Base-by-base conservation (phyloP, 1,140 invertebrate species). In the Drosophila aff. region DNA sequence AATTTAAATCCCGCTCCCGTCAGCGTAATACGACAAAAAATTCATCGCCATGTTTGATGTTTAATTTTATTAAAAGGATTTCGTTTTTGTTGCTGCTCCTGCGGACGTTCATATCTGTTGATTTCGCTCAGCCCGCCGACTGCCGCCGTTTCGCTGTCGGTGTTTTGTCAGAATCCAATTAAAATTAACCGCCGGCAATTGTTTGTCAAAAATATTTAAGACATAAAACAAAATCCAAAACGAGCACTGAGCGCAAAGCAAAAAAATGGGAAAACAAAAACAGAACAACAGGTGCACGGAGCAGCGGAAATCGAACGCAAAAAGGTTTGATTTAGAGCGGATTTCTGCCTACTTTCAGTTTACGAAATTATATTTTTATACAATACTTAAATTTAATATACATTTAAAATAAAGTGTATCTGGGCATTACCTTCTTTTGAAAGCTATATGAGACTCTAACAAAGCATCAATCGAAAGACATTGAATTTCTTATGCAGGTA, bases 31-130 rank as follows among this genome's bases (percentile, higher is more conserved):
- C 85, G 85, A 90, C 85, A 90, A 90, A 90, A 86, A 90, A 90
- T 82, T 65, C 69, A 79, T 72, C 81, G 85, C 81, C 71, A 90
- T 90, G 85, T 90, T 90, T 90, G 85, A 90, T 90, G 86, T 90
- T 90, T 90, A 90, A 90, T 82, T 90, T 90, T 90, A 90, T 90
- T 90, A 90, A 90, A 78, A 90, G 85, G 85, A 90, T 90, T 89
- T 80, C 71, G 67, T 76, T 64, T 67, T 73, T 81, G 66, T 62
- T 52, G 44, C 16, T 63, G 78, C 52, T 41, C 23, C 47, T 9
- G 38, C 61, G 31, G 15, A 31, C 66, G 66, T 49, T 55, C 69
- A 50, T 52, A 82, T 89, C 74, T 80, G 72, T 79, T 66, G 82
- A 73, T 66, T 76, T 58, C 61, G 43, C 65, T 65, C 33, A 65